Conservation (phyloP, 2,888 invertebrate genomes). For the Philaethria dido region DNA sequence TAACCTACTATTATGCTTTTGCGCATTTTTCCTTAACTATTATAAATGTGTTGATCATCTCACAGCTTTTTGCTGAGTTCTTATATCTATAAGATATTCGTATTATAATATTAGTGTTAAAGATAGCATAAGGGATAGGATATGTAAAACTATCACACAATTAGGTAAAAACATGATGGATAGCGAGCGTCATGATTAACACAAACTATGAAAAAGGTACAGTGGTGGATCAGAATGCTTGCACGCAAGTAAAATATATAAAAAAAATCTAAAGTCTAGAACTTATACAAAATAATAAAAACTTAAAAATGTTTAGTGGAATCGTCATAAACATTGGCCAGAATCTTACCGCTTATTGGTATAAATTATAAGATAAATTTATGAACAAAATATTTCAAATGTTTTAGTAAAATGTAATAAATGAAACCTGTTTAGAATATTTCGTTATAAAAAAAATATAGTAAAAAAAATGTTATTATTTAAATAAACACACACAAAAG, state of each 20-base stretch:
- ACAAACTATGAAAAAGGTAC: background rate
- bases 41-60: background rate
- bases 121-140: constrained; percentile 14
- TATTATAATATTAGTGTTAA: background rate
- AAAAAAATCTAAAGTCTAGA: background rate
- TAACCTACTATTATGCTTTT: background rate
- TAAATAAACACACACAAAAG: background rate
- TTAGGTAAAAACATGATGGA: constrained; percentile 21
- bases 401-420: too few relatives aligned
- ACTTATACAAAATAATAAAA: background rate
- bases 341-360: background rate
- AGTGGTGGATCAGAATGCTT: background rate
- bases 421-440: background rate
- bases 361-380: too few relatives aligned
- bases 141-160: constrained; percentile 37
- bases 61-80: background rate
- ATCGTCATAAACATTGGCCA: background rate
- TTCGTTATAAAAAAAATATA: background rate
- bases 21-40: background rate
- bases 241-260: background rate
- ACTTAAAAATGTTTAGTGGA: background rate
- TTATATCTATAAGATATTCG: constrained; percentile 1
- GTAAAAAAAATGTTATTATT: background rate
- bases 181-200: background rate
- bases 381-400: too few relatives aligned